phyloP scores from a whole-genome alignment of 2,113 vertebrate species.

The Antechinus flavipes region DNA sequence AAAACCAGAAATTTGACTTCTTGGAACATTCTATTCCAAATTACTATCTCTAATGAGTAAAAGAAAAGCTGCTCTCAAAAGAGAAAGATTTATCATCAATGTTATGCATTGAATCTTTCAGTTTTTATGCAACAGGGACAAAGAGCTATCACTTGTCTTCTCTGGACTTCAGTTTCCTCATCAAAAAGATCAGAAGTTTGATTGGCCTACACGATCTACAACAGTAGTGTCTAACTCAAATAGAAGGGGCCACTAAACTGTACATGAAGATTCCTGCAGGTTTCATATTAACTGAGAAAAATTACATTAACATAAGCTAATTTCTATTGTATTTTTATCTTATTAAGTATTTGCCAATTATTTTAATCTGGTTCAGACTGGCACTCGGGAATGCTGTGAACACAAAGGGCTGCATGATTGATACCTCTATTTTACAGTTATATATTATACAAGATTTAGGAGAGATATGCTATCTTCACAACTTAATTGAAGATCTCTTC shows the following conservation, averaged over 20 bases:
- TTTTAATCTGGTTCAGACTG: background rate
- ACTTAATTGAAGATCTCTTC: background rate
- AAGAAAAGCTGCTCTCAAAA: background rate
- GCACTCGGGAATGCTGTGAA: background rate
- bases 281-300: background rate
- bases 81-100: background rate
- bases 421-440: background rate
- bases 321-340: background rate
- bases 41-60: background rate
- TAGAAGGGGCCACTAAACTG: background rate
- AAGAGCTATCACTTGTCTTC: background rate
- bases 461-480: background rate
- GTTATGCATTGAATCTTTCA: background rate
- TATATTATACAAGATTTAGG: background rate
- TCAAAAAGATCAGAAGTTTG: background rate
- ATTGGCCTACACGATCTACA: background rate
- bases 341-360: background rate
- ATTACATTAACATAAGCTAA: background rate
- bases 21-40: background rate
- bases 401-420: background rate
- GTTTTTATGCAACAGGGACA: background rate
- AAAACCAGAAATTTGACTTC: background rate
- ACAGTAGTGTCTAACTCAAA: background rate
- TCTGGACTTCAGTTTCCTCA: background rate
- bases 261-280: background rate